Evolutionary conservation across 2,797 vertebrate genomes (phyloP).

Genomic region (Calcarius lapponicus): DNA sequence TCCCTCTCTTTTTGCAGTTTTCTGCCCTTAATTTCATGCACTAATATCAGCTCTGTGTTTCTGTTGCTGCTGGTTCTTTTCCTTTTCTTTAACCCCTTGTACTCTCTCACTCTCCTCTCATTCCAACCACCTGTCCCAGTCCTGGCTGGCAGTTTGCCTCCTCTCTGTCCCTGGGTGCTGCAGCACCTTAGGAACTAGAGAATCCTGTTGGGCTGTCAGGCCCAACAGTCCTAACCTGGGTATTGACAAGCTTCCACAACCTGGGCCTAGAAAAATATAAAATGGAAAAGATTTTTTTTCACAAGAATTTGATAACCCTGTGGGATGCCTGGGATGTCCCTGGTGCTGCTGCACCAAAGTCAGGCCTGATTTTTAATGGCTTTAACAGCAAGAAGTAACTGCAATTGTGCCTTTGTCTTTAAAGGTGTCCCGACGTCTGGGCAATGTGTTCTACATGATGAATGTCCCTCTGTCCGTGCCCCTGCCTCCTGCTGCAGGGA

Average conservation of each 20-base stretch:
- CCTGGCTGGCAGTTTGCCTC: neutral
- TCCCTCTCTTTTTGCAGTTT: neutral
- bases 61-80: neutral
- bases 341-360: neutral
- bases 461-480: constrained; percentile 80
- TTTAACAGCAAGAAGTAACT: neutral
- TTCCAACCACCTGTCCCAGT: neutral
- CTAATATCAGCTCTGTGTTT: neutral
- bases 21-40: neutral
- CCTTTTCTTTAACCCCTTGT: neutral
- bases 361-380: neutral
- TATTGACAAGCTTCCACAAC: neutral
- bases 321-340: neutral
- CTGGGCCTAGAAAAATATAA: neutral
- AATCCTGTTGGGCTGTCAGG: neutral
- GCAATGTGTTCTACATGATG: constrained; percentile 87
- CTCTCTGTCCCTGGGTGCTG: neutral
- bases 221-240: neutral
- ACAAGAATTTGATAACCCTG: neutral
- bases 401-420: constrained; percentile 53
- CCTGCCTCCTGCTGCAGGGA: constrained; percentile 78
- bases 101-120: neutral
- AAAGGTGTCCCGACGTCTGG: constrained; percentile 89
- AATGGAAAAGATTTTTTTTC: neutral
- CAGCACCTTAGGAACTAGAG: neutral